Percentiles rank a stretch among this genome's conserved stretches.
Conservation (phyloP, 2,113 vertebrate species). For the Symphodus melops region DNA sequence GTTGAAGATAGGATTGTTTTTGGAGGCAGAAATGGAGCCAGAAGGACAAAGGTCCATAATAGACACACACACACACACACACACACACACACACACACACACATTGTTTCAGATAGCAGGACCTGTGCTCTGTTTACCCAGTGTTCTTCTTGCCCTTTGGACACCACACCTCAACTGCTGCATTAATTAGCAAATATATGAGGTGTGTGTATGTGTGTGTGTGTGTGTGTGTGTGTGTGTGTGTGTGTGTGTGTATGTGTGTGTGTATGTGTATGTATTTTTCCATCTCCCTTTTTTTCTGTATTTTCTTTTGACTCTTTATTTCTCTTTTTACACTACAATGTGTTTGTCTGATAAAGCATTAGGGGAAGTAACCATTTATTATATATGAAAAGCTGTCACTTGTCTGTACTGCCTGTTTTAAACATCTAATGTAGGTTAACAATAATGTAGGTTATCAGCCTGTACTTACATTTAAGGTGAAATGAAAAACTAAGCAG, state of each 20-base stretch:
- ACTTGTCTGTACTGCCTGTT: no score
- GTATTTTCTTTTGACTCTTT: neutral
- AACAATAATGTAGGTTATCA: no score
- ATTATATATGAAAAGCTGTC: no score
- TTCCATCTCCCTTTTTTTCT: neutral
- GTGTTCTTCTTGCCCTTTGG: slow-evolving; percentile 79
- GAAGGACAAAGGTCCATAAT: slow-evolving; percentile 65
- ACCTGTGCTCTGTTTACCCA: slow-evolving; percentile 75
- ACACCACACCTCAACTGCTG: slow-evolving; percentile 78
- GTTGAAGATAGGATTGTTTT: slow-evolving; percentile 50
- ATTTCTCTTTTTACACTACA: no score
- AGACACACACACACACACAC: slow-evolving; percentile 27
- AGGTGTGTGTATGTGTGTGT: slow-evolving; percentile 29
- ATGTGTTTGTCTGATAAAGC: no score
- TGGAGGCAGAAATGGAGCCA: slow-evolving; percentile 45
- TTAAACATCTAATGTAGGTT: no score
- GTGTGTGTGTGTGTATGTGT: slow-evolving; percentile 25
- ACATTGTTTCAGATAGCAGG: slow-evolving; percentile 64
- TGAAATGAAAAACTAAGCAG: no score
- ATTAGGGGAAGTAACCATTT: no score
- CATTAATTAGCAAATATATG: slow-evolving; percentile 64
- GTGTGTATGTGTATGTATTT: neutral
- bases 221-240: slow-evolving; percentile 24
- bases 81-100: slow-evolving; percentile 37
- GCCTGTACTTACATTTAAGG: no score